phyloP scores from a whole-genome alignment of 2,113 vertebrate genomes.

The Chionomys nivalis region DNA sequence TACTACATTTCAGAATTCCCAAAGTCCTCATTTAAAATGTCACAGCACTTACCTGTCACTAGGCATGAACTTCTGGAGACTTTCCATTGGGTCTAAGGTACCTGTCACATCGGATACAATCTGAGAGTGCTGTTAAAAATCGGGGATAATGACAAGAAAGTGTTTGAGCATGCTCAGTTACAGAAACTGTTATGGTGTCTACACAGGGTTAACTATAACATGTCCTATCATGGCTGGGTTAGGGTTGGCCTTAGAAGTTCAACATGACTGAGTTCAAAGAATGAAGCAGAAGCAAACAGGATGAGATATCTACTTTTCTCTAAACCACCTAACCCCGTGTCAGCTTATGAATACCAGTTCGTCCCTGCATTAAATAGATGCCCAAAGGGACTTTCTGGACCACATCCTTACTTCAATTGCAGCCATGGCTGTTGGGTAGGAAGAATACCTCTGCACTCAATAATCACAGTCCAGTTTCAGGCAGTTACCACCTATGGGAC shows the following conservation, averaged over 20 bases:
- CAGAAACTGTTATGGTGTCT: background rate
- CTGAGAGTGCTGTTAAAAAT: background rate
- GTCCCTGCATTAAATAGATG: background rate
- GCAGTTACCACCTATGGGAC: background rate
- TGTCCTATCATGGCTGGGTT: background rate
- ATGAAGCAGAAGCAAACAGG: background rate
- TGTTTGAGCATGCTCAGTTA: background rate
- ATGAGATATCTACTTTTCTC: slow-evolving; percentile 27
- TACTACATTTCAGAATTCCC: background rate
- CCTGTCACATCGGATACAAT: background rate
- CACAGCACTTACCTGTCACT: background rate
- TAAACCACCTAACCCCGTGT: background rate
- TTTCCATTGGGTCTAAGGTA: background rate
- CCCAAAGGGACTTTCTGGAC: background rate
- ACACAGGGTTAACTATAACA: background rate
- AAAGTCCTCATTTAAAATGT: background rate
- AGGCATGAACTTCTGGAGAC: background rate
- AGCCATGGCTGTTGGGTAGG: background rate
- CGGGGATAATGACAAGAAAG: background rate
- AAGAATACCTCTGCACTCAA: background rate
- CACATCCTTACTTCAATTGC: background rate
- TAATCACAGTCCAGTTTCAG: background rate
- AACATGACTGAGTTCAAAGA: background rate
- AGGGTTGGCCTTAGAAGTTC: background rate
- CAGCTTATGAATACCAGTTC: background rate